A percentile compares a stretch with the other conserved stretches of the same genome.
Conservation (phyloP, 2,888 invertebrate genomes). For the Eulithis testata region DNA sequence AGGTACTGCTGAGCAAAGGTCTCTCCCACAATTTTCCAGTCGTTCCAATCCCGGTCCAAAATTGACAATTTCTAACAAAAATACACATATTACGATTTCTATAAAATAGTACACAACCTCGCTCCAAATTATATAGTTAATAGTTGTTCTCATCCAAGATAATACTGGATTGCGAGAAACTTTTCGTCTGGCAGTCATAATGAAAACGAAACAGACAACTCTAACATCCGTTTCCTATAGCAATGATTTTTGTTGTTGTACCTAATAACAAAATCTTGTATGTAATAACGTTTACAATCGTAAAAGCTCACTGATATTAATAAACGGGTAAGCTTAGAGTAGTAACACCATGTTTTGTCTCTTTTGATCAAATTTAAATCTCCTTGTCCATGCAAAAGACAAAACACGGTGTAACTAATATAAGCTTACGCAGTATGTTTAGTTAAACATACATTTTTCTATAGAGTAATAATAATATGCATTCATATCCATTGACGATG, state of each 20-base stretch:
- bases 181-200: slow-evolving; percentile 29
- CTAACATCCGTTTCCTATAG: slow-evolving; percentile 74
- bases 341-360: too few relatives aligned
- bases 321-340: too few relatives aligned
- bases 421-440: not conserved
- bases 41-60: too few relatives aligned
- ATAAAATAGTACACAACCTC: slow-evolving; percentile 14
- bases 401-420: too few relatives aligned
- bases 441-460: not conserved
- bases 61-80: too few relatives aligned
- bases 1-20: too few relatives aligned
- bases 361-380: too few relatives aligned
- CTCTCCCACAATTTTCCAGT: too few relatives aligned
- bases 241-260: slow-evolving; percentile 62
- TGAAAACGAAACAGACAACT: slow-evolving; percentile 42
- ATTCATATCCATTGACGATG: too few relatives aligned
- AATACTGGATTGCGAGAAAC: slow-evolving; percentile 38
- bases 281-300: slow-evolving; percentile 39
- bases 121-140: slow-evolving; percentile 29
- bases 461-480: too few relatives aligned
- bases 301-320: slow-evolving; percentile 12
- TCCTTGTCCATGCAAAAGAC: too few relatives aligned
- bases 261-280: slow-evolving; percentile 51
- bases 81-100: too few relatives aligned
- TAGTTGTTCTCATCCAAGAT: slow-evolving; percentile 31